A percentile compares a stretch with the other conserved stretches of the same genome.
Conservation (phyloP, 2,888 invertebrate genomes). For the Hanleya hanleyi region DNA sequence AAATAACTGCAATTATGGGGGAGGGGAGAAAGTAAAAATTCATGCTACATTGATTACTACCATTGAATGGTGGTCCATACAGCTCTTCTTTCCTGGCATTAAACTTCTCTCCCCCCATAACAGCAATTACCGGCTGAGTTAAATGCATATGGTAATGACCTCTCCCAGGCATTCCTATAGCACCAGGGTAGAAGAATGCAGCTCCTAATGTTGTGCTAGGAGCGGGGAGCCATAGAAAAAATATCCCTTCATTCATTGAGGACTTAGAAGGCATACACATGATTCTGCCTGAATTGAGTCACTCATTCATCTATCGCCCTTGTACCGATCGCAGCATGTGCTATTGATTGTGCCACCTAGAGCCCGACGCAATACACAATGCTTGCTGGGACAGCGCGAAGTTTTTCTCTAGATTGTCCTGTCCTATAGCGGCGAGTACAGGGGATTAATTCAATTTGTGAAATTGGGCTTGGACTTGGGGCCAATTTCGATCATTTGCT, state of each 20-base stretch:
- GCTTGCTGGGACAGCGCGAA: neutral
- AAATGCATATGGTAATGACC: constrained; percentile 11
- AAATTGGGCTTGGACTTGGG: constrained; percentile 1
- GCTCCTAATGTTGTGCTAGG: neutral
- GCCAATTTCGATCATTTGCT: constrained; percentile 4
- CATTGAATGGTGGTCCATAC: neutral
- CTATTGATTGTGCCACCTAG: constrained; percentile 7
- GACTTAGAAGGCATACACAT: neutral
- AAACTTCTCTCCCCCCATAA: neutral
- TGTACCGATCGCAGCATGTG: neutral
- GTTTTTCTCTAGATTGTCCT: neutral
- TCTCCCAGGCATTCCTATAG: neutral
- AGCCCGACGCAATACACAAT: neutral
- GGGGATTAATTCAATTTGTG: constrained; percentile 9
- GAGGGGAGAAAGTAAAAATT: neutral
- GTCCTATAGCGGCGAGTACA: neutral
- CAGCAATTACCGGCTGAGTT: neutral
- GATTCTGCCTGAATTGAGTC: constrained; percentile 8
- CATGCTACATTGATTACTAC: constrained; percentile 1
- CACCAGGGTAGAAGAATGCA: neutral
- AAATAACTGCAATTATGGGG: neutral
- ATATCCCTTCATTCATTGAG: neutral
- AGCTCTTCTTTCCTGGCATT: neutral
- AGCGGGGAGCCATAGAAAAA: neutral
- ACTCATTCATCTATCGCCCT: neutral